These are phyloP conservation scores for Hemicrepidius hirtus DNA, from an alignment of 2,888 invertebrate species.

Conservation along the genomic window DNA sequence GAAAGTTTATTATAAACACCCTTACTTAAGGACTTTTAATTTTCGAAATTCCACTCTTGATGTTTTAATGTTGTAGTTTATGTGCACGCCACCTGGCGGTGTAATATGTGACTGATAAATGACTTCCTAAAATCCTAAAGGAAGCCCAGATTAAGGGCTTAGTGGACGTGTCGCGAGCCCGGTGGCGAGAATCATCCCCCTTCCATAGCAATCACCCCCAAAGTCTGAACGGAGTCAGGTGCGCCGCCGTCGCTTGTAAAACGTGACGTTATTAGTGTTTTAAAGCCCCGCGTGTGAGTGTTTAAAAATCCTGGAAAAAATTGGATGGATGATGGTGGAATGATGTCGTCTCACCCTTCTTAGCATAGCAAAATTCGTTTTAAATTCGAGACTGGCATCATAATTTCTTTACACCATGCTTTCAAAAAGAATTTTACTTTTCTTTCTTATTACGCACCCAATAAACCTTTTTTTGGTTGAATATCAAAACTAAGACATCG, in stretches of 20 bases:
- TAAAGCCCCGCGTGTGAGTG: conserved; percentile 62
- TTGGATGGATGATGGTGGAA: conserved; percentile 43
- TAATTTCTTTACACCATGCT: neutral
- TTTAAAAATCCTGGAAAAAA: conserved; percentile 62
- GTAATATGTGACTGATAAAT: conserved; percentile 70
- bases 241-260: conserved; percentile 62
- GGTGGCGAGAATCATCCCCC: conserved; percentile 63
- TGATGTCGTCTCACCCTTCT: conserved; percentile 27
- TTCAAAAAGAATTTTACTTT: conserved; percentile 2
- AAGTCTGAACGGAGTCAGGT: conserved; percentile 64
- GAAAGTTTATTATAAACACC: conserved; percentile 22
- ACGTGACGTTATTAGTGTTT: conserved; percentile 68
- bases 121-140: conserved; percentile 72
- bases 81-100: conserved; percentile 69
- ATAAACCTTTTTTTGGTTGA: too few species aligned
- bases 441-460: neutral
- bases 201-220: conserved; percentile 52
- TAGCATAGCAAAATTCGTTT: conserved; percentile 37
- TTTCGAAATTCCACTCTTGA: conserved; percentile 31
- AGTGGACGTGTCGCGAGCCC: conserved; percentile 69
- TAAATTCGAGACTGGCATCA: conserved; percentile 12
- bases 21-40: conserved; percentile 13
- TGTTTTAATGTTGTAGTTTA: conserved; percentile 62
- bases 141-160: conserved; percentile 71
- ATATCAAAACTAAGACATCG: too few species aligned